These are phyloP conservation scores for Megalonaias nervosa DNA, from an alignment of 1,140 invertebrate species.

Conservation along the genomic window DNA sequence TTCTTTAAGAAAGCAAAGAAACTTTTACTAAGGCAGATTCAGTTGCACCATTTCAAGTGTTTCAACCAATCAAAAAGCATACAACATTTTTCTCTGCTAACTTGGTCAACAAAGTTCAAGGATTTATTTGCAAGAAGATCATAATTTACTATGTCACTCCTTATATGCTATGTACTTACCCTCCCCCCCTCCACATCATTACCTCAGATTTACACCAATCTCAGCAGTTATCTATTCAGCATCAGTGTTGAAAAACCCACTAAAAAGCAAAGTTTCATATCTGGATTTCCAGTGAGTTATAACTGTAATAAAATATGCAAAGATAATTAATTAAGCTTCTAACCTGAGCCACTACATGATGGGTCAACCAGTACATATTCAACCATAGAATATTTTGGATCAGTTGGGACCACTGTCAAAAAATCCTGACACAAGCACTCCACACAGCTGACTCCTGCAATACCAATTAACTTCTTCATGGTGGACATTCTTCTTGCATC, in stretches of 20 bases:
- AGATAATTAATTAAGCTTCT: conserved; percentile 11
- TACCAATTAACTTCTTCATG: conserved; percentile 61
- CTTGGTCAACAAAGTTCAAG: too few relatives aligned
- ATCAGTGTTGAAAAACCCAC: conserved; percentile 1
- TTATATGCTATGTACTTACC: neutral
- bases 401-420: conserved; percentile 76
- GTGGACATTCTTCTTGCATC: conserved; percentile 79
- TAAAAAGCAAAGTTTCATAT: neutral
- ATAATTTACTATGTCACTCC: neutral
- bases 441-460: conserved; percentile 79
- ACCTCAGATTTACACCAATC: neutral
- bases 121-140: too few relatives aligned
- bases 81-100: too few relatives aligned
- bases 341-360: conserved; percentile 95
- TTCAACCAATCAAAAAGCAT: too few relatives aligned
- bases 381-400: conserved; percentile 78
- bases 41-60: too few relatives aligned
- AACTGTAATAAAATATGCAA: too few relatives aligned
- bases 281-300: neutral
- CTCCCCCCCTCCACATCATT: too few relatives aligned
- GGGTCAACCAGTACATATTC: conserved; percentile 96
- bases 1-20: too few relatives aligned
- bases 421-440: conserved; percentile 81
- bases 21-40: too few relatives aligned
- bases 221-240: neutral